Evolutionary conservation across 23 tunicate species (phyloP), one percentile per base, ranked within the genome.

Genomic region (Trididemnum nubilum): DNA sequence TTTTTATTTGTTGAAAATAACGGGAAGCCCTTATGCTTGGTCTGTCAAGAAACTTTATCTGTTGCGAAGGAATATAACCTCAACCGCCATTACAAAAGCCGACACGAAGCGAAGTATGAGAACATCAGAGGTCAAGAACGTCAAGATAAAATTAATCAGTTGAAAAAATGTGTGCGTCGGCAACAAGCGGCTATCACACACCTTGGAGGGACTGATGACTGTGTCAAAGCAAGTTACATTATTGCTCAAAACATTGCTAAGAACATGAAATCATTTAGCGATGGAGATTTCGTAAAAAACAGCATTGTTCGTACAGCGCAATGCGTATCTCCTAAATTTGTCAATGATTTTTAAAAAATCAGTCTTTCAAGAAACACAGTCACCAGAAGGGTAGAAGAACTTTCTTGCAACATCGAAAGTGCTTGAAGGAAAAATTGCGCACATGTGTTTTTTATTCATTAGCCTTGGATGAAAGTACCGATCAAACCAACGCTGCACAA

Each of bases 41-140:
- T 77, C 26, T 77, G 81, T 50, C 34, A 51, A 58, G 64, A 77
- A 77, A 34, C 64, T 24, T 26, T 77, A 77, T 51, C 66, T 49
- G 81, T 77, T 35, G n/a, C 52, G 35, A 77, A 77, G 52, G 66
- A 77, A 54, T 52, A 52, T 34, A 77, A 77, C 65, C 36, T 77
- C 4, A 77, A 77, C 51, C 34, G 81, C 37, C 81, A 77, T 77
- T 77, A 77, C 34, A 27, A 51, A 58, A 51, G 65, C 34, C 64
- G 64, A 77, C 81, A 77, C 52, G 65, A 49, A 44, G 65, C 34
- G 26, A 51, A 77, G 64, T 77, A 67, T 33, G 38, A 67, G 38
- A 67, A 33, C 38, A 33, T 67, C 38, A 67, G 74, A 67, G 38
- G 74, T 12, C 37, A 67, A 67, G 74, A 67, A 33, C 69, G 69